A percentile compares a stretch with the other conserved stretches of the same genome.
These are phyloP conservation scores for Pentalonia nigronervosa DNA, from an alignment of 1,140 invertebrate genomes.

Conservation along the genomic window DNA sequence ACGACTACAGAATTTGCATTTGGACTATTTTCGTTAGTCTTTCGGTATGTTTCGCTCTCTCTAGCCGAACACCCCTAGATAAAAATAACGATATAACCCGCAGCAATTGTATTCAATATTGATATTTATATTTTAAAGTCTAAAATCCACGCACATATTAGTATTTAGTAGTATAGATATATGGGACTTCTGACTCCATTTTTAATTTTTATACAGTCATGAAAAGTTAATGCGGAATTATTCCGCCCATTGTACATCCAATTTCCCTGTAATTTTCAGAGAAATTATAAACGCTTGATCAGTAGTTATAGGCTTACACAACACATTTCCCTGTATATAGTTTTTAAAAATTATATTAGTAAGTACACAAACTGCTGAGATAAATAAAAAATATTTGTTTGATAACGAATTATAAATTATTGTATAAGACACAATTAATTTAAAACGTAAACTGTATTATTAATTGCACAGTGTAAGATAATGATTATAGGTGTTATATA, in stretches of 20 bases:
- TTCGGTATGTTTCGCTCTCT: not conserved
- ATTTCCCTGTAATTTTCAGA: too few relatives aligned
- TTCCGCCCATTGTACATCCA: not conserved
- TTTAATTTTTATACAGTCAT: not conserved
- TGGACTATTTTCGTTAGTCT: not conserved
- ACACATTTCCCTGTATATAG: too few relatives aligned
- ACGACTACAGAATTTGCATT: not conserved
- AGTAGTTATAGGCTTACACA: not conserved
- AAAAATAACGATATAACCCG: not conserved
- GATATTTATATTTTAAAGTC: not conserved
- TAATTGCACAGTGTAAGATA: too few relatives aligned
- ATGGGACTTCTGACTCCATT: not conserved
- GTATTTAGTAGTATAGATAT: not conserved
- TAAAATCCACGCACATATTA: not conserved
- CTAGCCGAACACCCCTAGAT: not conserved
- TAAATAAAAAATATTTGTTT: too few relatives aligned
- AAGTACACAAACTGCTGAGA: too few relatives aligned
- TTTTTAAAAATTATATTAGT: too few relatives aligned
- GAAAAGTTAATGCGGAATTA: not conserved
- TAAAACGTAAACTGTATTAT: too few relatives aligned
- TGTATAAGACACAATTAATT: too few relatives aligned
- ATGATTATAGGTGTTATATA: too few relatives aligned
- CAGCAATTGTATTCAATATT: not conserved
- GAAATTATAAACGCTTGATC: not conserved
- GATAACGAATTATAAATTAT: too few relatives aligned